Base-by-base conservation (phyloP, 2,888 invertebrate genomes). In the Tipula unca region DNA sequence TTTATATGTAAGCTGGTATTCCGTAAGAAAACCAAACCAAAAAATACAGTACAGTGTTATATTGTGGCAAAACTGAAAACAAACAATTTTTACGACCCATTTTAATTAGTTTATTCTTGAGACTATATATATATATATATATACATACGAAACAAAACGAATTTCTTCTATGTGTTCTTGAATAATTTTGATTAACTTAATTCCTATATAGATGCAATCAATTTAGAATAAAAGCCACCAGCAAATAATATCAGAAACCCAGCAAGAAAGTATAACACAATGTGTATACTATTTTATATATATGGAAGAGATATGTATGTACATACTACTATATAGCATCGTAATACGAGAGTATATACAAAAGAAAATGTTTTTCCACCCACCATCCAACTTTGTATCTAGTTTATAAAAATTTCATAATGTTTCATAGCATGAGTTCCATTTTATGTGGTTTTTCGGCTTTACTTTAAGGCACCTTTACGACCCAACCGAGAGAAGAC, bases 381-480 rank as follows among this genome's bases (percentile, higher is more conserved):
- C 69, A 69, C 69, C 69, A 69, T 25, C 69, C 69, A 69, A 69
- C 69, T 87, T 86, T 85, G 85, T 86, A 85, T 87, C 87, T 87
- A 87, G 86, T 86, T 83, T 83, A 83, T 83, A 83, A 83, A 69
- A 83, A 83, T 83, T 83, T 83, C 83, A 83, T 35, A 83, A 36
- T 84, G 84, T 84, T 84, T 84, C 39, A 36, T 84, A 84, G 84
- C 84, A 83, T 86, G 86, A 85, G 86, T 87, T 86, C 86, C 87
- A 86, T 87, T 87, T 87, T 87, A 87, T 87, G 86, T 87, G 87
- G 36, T 85, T 54, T 85, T 32, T 83, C 48, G 86, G 87, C 86
- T 87, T 87, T 86, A 86, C 86, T 86, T 87, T 82, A 87, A 87
- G 87, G 86, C 87, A 87, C 87, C 87, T 87, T 87, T 87, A 87